These are phyloP conservation scores for Atta colombica DNA, from an alignment of 1,140 invertebrate species.

Conservation along the genomic window DNA sequence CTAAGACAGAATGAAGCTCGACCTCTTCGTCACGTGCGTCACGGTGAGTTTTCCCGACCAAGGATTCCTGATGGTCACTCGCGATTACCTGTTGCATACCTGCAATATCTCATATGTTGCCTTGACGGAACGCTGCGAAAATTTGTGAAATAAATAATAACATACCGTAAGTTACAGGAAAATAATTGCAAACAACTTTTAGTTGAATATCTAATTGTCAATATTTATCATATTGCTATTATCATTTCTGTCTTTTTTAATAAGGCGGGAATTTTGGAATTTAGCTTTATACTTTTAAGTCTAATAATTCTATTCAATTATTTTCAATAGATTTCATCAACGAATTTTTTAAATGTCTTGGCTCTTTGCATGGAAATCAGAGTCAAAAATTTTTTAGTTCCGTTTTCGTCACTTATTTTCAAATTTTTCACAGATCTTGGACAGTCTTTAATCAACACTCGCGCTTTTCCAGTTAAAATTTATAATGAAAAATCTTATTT, in stretches of 20 bases:
- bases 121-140: background rate
- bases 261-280: too few relatives aligned
- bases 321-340: background rate
- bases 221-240: background rate
- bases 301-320: background rate
- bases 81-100: slow-evolving; percentile 7
- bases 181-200: background rate
- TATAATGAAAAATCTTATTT: background rate
- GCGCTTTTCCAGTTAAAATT: background rate
- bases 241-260: background rate
- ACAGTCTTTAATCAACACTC: background rate
- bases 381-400: background rate
- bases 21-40: slow-evolving; percentile 63
- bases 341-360: background rate
- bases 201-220: background rate
- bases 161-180: background rate
- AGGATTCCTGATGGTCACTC: background rate
- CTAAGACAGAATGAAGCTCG: slow-evolving; percentile 67
- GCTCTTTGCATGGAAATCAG: background rate
- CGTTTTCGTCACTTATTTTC: background rate
- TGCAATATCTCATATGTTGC: background rate
- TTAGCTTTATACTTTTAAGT: background rate
- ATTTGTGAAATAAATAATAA: background rate
- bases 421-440: background rate
- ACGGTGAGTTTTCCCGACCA: slow-evolving; percentile 67